A percentile compares a stretch with the other conserved stretches of the same genome.
These are phyloP conservation scores for Syrista parreyssii DNA, from an alignment of 2,888 invertebrate genomes.

Conservation along the genomic window DNA sequence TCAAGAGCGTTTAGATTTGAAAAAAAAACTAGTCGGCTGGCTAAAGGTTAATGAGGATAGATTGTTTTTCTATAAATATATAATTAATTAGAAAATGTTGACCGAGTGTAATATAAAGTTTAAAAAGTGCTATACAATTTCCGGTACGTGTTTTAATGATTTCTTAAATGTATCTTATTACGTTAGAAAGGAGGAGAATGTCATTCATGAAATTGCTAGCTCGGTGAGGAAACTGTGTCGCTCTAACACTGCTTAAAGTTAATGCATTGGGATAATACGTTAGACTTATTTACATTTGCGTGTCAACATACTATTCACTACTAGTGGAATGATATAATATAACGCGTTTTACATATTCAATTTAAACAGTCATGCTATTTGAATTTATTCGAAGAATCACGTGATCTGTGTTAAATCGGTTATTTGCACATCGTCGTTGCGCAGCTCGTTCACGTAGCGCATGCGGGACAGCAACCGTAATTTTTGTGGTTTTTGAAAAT, in stretches of 20 bases:
- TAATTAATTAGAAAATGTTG: neutral
- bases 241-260: neutral
- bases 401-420: neutral
- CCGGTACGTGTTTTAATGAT: neutral
- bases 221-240: neutral
- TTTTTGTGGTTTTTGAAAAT: neutral
- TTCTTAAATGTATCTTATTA: neutral
- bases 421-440: neutral
- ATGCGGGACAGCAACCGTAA: neutral
- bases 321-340: neutral
- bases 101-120: neutral
- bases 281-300: neutral
- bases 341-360: neutral
- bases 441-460: neutral
- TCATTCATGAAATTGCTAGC: neutral
- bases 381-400: neutral
- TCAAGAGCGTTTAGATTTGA: no score
- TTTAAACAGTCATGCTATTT: neutral
- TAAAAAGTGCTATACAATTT: neutral
- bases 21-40: neutral
- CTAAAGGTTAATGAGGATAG: neutral
- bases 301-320: neutral
- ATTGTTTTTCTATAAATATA: neutral
- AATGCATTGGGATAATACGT: neutral
- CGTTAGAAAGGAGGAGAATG: neutral